Evolutionary conservation across 2,113 vertebrate genomes (phyloP), one percentile per base, ranked within the genome.

Genomic region (Cynocephalus volans): DNA sequence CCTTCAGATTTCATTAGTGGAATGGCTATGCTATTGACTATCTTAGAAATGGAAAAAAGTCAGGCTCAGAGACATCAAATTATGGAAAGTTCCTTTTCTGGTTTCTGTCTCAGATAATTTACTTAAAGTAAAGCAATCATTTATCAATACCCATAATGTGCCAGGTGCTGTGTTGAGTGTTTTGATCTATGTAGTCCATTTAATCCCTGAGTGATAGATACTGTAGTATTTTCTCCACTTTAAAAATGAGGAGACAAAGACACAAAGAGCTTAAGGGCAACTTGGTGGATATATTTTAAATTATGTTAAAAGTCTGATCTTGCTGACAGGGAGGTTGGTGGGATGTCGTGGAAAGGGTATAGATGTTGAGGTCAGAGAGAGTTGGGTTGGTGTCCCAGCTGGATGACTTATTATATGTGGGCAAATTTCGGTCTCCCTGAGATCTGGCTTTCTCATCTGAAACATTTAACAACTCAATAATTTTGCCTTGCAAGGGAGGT

Each of bases 71-170:
- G 31, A 94, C 77, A 11, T 41, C 62, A 73, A 92, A 69, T 36
- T 82, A 96, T 82, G 41, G 3, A n/a, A 90, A 83, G 23, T 48
- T 76, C 23, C 6, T 52, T 24, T 79, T 83, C 52, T 62, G 36
- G 8, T 69, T 81, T 17, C 52, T 88, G 8, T 67, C 21, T 89
- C 45, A 48, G 36, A 95, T 91, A 77, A 79, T 72, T 95, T 58
- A 82, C 54, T n/a, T 96, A 45, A 88, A 64, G 11, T n/a, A 84
- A 92, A 87, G 12, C 10, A 69, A 64, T 50, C 18, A 41, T 52
- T 84, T 48, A 79, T 70, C 15, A 31, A 24, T 90, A 36, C 14
- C 26, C 12, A 28, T 69, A 41, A 17, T 79, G 6, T n/a, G 3
- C n/a, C 73, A 86, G 50, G 26, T 45, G 41, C 48, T 95, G 10